A percentile compares a stretch with the other conserved stretches of the same genome.
phyloP scores from a whole-genome alignment of 1,140 invertebrate genomes.

The Drosophila pallidifrons region DNA sequence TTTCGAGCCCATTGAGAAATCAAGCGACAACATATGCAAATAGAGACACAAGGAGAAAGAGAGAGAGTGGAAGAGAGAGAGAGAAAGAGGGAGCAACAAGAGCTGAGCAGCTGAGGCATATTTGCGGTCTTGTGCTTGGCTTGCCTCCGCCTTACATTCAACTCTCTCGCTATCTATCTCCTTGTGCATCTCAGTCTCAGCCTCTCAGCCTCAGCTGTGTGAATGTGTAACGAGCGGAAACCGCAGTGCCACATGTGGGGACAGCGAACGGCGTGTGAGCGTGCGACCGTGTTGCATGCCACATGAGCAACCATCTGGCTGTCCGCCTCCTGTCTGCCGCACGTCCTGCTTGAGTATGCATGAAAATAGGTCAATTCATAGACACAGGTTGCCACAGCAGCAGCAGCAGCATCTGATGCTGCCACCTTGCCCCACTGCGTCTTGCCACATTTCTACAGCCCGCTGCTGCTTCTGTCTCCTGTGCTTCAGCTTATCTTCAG shows the following conservation, averaged over 20 bases:
- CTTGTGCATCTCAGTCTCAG: background rate
- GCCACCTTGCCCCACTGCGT: background rate
- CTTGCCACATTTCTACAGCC: background rate
- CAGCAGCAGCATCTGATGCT: slow-evolving; percentile 1
- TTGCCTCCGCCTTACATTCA: slow-evolving; percentile 10
- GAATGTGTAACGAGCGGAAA: slow-evolving; percentile 61
- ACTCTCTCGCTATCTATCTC: too few relatives aligned
- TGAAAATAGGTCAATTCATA: slow-evolving; percentile 33
- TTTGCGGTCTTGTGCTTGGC: slow-evolving; percentile 26
- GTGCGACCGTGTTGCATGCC: slow-evolving; percentile 18
- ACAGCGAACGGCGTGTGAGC: background rate
- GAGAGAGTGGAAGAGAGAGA: background rate
- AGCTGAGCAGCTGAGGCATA: slow-evolving; percentile 23
- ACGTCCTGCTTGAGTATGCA: slow-evolving; percentile 27
- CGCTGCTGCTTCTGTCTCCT: background rate
- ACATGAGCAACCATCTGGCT: background rate
- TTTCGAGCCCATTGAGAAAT: slow-evolving; percentile 58
- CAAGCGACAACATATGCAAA: slow-evolving; percentile 35
- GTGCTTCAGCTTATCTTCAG: slow-evolving; percentile 9
- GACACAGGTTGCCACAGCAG: slow-evolving; percentile 20
- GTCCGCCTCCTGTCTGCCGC: slow-evolving; percentile 6
- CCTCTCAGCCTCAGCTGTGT: background rate
- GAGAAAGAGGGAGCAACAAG: background rate
- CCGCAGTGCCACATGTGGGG: slow-evolving; percentile 23
- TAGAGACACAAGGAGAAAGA: background rate